Conservation (phyloP, 2,113 vertebrate genomes). For the zebrafish (Danio rerio) region GRCz12tu NC_133184.1:46744501-46745000, state of each 20-base stretch:
- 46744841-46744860: neutral
- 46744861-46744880: neutral
- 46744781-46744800: neutral
- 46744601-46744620: neutral
- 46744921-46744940: neutral
- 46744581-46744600: too few species aligned
- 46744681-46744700: slow-evolving; percentile 36
- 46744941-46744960: neutral
- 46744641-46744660: slow-evolving; percentile 5
- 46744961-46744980: too few species aligned
- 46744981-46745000: too few species aligned
- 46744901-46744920: neutral
- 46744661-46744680: neutral
- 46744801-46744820: neutral
- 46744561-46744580: too few species aligned
- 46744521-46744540: too few species aligned
- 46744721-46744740: neutral
- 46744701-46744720: slow-evolving; percentile 28
- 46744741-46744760: neutral
- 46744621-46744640: neutral
- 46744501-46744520: too few species aligned
- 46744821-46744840: neutral
- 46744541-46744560: too few species aligned
- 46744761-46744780: neutral
- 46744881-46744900: neutral